Percentiles rank a stretch among this genome's conserved stretches.
These are phyloP conservation scores for Prietella phreatophila DNA, from an alignment of 2,113 vertebrate genomes.

Conservation along the genomic window DNA sequence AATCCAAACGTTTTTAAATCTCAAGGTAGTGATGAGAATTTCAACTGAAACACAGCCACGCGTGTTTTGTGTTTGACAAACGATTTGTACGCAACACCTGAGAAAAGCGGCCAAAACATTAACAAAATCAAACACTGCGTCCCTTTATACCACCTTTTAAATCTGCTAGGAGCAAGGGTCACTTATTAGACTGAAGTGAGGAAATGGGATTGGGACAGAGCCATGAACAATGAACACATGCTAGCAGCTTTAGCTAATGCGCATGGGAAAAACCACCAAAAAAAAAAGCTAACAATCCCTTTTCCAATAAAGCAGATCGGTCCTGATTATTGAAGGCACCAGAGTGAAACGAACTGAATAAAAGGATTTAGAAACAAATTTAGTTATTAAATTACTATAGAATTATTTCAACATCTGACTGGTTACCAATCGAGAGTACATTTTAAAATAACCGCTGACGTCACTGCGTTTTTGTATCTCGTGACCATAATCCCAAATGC, in stretches of 20 bases:
- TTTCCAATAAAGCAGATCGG: background rate
- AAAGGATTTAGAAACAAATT: background rate
- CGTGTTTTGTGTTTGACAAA: background rate
- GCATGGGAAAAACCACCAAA: no score
- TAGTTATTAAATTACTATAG: no score
- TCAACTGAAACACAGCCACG: background rate
- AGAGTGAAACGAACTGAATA: background rate
- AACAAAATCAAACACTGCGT: no score
- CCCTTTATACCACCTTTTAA: background rate
- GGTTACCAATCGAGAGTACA: background rate
- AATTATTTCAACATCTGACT: background rate
- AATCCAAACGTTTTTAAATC: background rate
- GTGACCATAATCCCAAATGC: background rate
- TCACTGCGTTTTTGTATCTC: background rate
- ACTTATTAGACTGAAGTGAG: background rate
- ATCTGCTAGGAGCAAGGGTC: background rate
- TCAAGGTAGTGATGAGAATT: background rate
- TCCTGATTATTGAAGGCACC: background rate
- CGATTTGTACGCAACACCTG: background rate
- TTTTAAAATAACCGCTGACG: background rate
- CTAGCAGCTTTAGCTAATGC: background rate
- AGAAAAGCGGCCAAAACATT: background rate
- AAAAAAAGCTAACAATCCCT: background rate
- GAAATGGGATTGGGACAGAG: background rate
- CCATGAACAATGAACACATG: background rate